Base-by-base conservation (phyloP, 2,113 vertebrate species). In the Bettongia penicillata region DNA sequence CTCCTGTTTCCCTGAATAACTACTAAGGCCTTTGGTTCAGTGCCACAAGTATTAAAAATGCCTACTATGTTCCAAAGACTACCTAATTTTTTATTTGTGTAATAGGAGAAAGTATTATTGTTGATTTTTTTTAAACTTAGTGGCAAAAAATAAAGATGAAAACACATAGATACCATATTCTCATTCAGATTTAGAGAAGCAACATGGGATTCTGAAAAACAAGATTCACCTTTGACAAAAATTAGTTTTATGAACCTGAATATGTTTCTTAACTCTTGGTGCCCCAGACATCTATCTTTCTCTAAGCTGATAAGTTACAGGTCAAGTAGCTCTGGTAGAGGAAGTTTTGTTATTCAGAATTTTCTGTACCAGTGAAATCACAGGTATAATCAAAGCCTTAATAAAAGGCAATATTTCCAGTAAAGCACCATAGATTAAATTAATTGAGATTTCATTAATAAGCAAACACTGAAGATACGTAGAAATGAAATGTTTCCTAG, bases 401-500 rank as follows among this genome's bases (percentile, higher is more conserved):
- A 84, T 84, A 23, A 43, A 84, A 2, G n/a, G 3, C 12, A 84
- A 8, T 84, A 22, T n/a, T 43, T 84, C n/a, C 16, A 43, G n/a
- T 84, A 84, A 84, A 2, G n/a, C 16, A 84, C 43, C 31, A 77
- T 7, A 84, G 19, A 43, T 23, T 22, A 84, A 43, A 84, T 43
- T 23, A 84, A 84, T 84, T 43, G 37, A 43, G 37, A 84, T 84
- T 84, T 84, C 22, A 84, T 84, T 77, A 95, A 93, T 93, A 95
- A 95, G 31, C 2, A 16, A 95, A 25, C 8, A 51, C 19, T n/a
- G 48, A 90, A 97, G 47, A 93, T 43, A 91, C 90, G 84, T 91
- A 90, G 77, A n/a, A 77, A 91, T 37, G 28, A 12, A 91, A 57
- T 89, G 91, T 96, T 96, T 97, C 31, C 25, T 43, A 68, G 51